Percentiles rank a stretch among this genome's conserved stretches.
These are phyloP conservation scores for Coryphaenoides rupestris DNA, from an alignment of 2,113 vertebrate genomes.

Conservation along the genomic window DNA sequence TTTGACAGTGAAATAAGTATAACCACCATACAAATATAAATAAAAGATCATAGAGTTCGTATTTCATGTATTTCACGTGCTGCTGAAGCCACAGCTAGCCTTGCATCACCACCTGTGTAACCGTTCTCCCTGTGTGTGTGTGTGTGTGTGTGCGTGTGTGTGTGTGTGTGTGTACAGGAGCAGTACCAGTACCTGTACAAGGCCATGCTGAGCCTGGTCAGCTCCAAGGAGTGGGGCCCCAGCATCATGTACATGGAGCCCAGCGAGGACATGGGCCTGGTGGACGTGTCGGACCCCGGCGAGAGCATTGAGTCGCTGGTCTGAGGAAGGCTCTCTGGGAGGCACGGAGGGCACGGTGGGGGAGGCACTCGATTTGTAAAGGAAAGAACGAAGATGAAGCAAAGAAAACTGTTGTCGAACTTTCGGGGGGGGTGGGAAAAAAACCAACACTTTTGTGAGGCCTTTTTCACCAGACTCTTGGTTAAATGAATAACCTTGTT, in stretches of 20 bases:
- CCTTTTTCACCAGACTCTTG: constrained; percentile 99
- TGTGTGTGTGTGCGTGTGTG: constrained; percentile 39
- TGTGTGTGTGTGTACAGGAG: constrained; percentile 76
- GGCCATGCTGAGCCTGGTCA: constrained; percentile 96
- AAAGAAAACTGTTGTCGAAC: constrained; percentile 32
- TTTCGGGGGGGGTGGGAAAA: constrained; percentile 44
- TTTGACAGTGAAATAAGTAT: too few relatives aligned
- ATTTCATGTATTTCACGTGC: too few relatives aligned
- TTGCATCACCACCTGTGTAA: not conserved
- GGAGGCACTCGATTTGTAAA: constrained; percentile 65
- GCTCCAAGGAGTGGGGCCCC: constrained; percentile 86
- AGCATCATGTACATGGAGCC: constrained; percentile 85
- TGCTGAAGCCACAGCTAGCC: too few relatives aligned
- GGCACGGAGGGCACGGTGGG: too few relatives aligned
- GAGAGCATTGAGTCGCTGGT: constrained; percentile 99
- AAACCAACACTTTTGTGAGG: constrained; percentile 90
- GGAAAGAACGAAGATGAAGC: constrained; percentile 42
- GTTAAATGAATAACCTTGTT: constrained; percentile 95
- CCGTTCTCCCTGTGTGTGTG: constrained; percentile 29
- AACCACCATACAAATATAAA: too few relatives aligned
- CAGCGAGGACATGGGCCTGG: constrained; percentile 85
- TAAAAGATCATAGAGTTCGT: too few relatives aligned
- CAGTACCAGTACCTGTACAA: constrained; percentile 99
- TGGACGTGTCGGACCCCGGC: constrained; percentile 91
- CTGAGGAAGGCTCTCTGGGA: constrained; percentile 71